Evolutionary conservation across 1,140 invertebrate species (phyloP).

Genomic region (Metaphire vulgaris): DNA sequence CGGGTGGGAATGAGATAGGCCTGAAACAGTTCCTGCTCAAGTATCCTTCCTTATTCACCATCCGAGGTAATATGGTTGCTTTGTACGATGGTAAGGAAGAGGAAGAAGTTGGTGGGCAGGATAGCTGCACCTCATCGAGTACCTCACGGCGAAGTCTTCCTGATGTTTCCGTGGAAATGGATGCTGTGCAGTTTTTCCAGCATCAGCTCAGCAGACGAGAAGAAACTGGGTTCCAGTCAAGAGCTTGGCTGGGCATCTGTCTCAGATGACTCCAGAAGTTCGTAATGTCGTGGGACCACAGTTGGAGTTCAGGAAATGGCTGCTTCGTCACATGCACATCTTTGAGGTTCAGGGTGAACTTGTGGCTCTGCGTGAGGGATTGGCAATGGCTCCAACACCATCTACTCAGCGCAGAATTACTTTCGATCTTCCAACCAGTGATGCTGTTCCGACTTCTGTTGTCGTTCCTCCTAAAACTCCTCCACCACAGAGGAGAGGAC

Average conservation of each 20-base stretch:
- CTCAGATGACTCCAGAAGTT: slow-evolving; percentile 49
- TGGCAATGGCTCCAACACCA: slow-evolving; percentile 18
- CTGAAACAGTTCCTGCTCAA: slow-evolving; percentile 52
- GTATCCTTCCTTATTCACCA: slow-evolving; percentile 53
- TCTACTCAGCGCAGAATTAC: neutral
- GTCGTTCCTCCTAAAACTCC: slow-evolving; percentile 26
- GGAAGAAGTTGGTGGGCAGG: slow-evolving; percentile 7
- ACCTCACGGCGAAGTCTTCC: slow-evolving; percentile 35
- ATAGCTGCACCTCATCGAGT: neutral
- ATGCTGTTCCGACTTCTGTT: slow-evolving; percentile 26
- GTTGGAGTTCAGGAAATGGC: slow-evolving; percentile 50
- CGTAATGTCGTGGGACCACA: slow-evolving; percentile 52
- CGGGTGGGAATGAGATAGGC: slow-evolving; percentile 52
- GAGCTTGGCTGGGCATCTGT: slow-evolving; percentile 53
- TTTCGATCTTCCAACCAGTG: slow-evolving; percentile 18
- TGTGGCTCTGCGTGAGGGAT: slow-evolving; percentile 47
- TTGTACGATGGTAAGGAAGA: slow-evolving; percentile 30
- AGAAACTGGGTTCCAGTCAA: slow-evolving; percentile 50
- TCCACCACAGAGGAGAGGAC: slow-evolving; percentile 28
- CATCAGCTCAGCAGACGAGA: slow-evolving; percentile 46
- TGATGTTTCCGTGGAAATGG: slow-evolving; percentile 50
- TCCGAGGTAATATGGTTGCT: slow-evolving; percentile 48
- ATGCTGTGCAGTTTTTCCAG: slow-evolving; percentile 53
- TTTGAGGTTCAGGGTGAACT: slow-evolving; percentile 51
- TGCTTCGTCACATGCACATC: slow-evolving; percentile 50